Conservation (phyloP, 2,113 vertebrate species). For the Sarotherodon lohbergeri region DNA sequence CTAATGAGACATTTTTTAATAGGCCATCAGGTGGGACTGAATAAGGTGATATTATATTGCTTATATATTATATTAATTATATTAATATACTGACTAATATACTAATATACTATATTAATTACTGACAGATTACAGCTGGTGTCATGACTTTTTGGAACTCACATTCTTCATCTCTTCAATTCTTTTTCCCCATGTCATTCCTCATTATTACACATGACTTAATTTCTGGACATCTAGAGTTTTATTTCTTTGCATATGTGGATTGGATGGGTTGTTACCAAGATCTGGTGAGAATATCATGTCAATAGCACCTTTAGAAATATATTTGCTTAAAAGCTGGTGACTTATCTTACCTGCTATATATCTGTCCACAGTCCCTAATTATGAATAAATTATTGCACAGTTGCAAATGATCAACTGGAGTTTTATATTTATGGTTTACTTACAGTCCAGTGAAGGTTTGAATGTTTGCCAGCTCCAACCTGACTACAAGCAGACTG, state of each 20-base stretch:
- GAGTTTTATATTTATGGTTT: neutral
- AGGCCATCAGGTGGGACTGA: neutral
- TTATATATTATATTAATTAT: neutral
- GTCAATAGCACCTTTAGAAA: neutral
- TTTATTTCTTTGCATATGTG: neutral
- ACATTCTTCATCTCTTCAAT: neutral
- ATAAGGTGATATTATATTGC: neutral
- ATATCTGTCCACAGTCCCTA: neutral
- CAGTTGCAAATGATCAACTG: neutral
- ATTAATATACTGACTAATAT: too few relatives aligned
- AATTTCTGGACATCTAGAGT: neutral
- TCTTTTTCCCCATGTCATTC: neutral
- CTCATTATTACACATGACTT: rapidly evolving
- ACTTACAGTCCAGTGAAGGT: neutral
- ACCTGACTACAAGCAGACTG: neutral
- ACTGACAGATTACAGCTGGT: neutral
- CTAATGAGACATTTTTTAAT: neutral
- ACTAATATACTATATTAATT: neutral
- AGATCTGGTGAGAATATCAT: neutral
- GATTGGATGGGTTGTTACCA: neutral
- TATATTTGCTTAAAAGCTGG: rapidly evolving
- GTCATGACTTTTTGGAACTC: neutral
- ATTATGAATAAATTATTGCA: neutral
- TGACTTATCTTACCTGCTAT: neutral
- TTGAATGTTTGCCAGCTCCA: neutral